These are phyloP conservation scores for Bombus sibiricus DNA, from an alignment of 1,140 invertebrate species.

Conservation along the genomic window DNA sequence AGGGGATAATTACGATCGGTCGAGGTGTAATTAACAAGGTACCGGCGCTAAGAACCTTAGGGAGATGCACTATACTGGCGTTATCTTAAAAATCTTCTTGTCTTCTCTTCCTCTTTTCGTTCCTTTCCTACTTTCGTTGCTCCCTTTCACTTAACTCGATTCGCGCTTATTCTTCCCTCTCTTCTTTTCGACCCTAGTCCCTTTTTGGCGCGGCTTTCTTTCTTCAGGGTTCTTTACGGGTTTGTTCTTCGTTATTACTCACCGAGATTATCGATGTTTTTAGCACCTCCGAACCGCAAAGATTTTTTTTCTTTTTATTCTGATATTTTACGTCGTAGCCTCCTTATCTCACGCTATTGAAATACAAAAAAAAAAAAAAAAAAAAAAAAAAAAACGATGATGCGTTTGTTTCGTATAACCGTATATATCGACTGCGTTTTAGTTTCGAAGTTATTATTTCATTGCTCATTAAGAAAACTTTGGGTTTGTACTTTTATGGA, in stretches of 20 bases:
- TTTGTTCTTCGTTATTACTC: slow-evolving; percentile 65
- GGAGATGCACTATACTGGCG: slow-evolving; percentile 68
- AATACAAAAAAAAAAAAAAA: background rate
- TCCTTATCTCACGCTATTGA: background rate
- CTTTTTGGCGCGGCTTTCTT: slow-evolving; percentile 50
- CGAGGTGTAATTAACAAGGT: slow-evolving; percentile 70
- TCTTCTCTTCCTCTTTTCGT: slow-evolving; percentile 48
- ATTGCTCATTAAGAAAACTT: too few relatives aligned
- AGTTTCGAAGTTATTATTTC: too few relatives aligned
- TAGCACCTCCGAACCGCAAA: slow-evolving; percentile 52
- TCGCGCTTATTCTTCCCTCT: slow-evolving; percentile 44
- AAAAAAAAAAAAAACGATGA: background rate
- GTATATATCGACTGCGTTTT: background rate
- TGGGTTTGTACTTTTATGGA: too few relatives aligned
- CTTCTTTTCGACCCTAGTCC: background rate
- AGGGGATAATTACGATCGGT: slow-evolving; percentile 71
- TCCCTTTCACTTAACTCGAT: slow-evolving; percentile 38
- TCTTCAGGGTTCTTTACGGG: slow-evolving; percentile 27
- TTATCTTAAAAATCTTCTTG: slow-evolving; percentile 72
- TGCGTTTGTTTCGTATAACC: background rate
- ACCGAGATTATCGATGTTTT: slow-evolving; percentile 63
- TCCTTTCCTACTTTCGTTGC: slow-evolving; percentile 42
- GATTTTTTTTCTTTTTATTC: background rate
- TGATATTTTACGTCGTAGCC: too few relatives aligned
- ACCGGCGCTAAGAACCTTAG: slow-evolving; percentile 59